Evolutionary conservation across 2,888 invertebrate genomes (phyloP).

Genomic region (Eurytoma californica): DNA sequence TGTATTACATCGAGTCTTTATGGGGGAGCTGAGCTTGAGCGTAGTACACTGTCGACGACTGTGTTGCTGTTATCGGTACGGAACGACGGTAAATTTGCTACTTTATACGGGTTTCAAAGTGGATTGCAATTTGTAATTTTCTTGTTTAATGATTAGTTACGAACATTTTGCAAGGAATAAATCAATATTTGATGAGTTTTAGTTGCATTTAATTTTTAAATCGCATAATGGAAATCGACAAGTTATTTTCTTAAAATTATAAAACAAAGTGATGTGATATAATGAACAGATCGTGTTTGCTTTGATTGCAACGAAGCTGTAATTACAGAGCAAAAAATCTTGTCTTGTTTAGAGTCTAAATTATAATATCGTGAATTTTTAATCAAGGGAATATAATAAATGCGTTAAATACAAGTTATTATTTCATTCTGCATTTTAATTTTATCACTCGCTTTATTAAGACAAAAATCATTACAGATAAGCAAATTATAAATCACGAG

Average conservation of each 20-base stretch:
- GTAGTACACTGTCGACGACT: background rate
- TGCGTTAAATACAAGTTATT: conserved; percentile 10
- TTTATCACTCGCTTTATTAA: background rate
- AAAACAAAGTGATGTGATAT: no score
- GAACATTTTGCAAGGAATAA: no score
- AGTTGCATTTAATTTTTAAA: no score
- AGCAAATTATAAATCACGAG: conserved; percentile 10
- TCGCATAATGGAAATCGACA: no score
- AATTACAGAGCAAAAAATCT: no score
- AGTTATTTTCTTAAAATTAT: no score
- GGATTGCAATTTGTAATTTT: background rate
- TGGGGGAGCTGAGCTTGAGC: background rate
- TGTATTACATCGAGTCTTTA: background rate
- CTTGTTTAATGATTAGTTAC: no score
- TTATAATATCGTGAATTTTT: background rate
- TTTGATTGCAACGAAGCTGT: no score
- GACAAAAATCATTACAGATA: conserved; percentile 1
- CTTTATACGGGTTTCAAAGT: background rate
- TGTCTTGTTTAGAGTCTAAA: no score
- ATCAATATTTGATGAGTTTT: no score
- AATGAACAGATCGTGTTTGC: no score
- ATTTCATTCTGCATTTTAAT: background rate
- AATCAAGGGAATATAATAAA: background rate
- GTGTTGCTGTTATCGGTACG: background rate
- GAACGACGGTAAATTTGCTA: conserved; percentile 9